Conservation (phyloP, 2,113 vertebrate species). For the Albula goreensis region DNA sequence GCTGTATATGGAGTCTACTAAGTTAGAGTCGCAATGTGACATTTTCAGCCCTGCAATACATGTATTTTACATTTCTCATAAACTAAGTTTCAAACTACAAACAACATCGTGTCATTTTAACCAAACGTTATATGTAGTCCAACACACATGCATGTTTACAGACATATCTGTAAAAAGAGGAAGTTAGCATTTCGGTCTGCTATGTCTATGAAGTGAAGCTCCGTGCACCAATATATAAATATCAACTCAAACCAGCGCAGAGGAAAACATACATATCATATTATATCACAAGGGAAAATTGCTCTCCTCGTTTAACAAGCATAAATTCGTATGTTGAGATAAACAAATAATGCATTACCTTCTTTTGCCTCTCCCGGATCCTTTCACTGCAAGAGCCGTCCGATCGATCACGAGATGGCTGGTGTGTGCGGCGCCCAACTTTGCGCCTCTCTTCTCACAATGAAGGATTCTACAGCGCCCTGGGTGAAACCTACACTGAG, state of each 20-base stretch:
- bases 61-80: background rate
- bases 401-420: background rate
- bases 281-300: background rate
- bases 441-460: slow-evolving; percentile 17
- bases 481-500: background rate
- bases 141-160: background rate
- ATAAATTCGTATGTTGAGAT: background rate
- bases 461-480: background rate
- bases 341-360: background rate
- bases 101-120: background rate
- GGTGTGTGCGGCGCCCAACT: slow-evolving; percentile 10
- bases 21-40: background rate
- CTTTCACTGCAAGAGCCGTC: background rate
- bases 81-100: background rate
- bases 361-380: background rate
- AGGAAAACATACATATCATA: background rate
- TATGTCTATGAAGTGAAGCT: background rate
- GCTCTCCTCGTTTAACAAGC: background rate
- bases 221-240: background rate
- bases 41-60: background rate
- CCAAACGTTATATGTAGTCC: background rate
- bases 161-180: background rate
- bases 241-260: background rate
- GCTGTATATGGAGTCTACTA: background rate
- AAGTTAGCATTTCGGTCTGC: background rate